Evolutionary conservation across 2,888 invertebrate species (phyloP).

Genomic region (Thysanoteuthis rhombus): DNA sequence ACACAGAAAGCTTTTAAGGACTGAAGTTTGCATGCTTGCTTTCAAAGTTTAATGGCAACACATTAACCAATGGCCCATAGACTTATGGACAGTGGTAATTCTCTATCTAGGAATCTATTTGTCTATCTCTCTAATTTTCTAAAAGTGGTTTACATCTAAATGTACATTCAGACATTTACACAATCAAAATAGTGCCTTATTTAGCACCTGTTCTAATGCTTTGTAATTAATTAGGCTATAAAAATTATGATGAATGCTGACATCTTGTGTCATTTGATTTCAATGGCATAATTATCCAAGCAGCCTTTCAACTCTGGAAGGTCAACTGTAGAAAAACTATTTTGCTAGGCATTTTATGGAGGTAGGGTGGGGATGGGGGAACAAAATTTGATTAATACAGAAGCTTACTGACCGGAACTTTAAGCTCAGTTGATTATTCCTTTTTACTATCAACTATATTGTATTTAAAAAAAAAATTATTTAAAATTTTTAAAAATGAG

Average conservation of each 20-base stretch:
- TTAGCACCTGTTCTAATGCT: background rate
- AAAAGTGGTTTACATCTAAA: background rate
- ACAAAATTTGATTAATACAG: background rate
- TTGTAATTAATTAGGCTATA: background rate
- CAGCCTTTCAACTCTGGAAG: background rate
- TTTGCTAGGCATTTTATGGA: background rate
- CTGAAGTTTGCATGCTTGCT: background rate
- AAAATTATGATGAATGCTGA: background rate
- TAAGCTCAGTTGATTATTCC: background rate
- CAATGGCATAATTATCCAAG: background rate
- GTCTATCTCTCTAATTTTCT: background rate
- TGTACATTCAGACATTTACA: conserved; percentile 12
- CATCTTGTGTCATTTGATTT: background rate
- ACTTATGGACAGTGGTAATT: background rate
- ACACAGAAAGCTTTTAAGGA: background rate
- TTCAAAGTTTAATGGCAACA: background rate
- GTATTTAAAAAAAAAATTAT: too few species aligned
- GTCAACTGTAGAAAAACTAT: background rate
- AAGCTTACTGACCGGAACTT: background rate
- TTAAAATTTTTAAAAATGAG: background rate
- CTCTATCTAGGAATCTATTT: background rate
- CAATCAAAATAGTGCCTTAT: background rate
- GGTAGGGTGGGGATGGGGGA: background rate
- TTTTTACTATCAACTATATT: background rate
- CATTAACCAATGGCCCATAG: background rate